Conservation (phyloP, 2,888 invertebrate species). For the Caenorhabditis japonica region DNA sequence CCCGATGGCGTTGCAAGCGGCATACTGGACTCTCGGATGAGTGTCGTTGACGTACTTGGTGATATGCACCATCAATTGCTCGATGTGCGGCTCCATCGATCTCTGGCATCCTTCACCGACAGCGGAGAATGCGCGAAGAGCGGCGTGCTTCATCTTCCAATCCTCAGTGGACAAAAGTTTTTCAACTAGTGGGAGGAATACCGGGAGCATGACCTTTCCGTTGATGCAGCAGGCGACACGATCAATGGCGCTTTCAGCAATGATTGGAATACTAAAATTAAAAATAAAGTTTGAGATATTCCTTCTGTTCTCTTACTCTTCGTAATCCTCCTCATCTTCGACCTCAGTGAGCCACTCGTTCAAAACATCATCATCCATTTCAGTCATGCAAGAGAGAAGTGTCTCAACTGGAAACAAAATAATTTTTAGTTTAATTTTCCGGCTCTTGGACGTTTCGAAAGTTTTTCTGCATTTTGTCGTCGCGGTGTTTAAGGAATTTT, state of each 20-base stretch:
- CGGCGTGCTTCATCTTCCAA: slow-evolving; percentile 86
- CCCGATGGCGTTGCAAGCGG: slow-evolving; percentile 97
- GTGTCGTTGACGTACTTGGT: slow-evolving; percentile 88
- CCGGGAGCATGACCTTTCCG: slow-evolving; percentile 90
- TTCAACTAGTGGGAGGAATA: slow-evolving; percentile 77
- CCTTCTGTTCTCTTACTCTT: slow-evolving; percentile 78
- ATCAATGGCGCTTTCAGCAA: slow-evolving; percentile 95
- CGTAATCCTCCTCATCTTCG: slow-evolving; percentile 88
- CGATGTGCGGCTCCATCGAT: slow-evolving; percentile 95
- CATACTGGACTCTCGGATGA: slow-evolving; percentile 93
- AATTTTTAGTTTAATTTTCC: no score
- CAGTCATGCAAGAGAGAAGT: slow-evolving; percentile 93
- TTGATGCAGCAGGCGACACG: slow-evolving; percentile 96
- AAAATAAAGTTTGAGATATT: not conserved
- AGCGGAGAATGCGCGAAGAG: slow-evolving; percentile 97
- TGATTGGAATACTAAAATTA: slow-evolving; percentile 84
- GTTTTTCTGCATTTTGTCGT: no score
- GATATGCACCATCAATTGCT: slow-evolving; percentile 91
- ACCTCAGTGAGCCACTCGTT: slow-evolving; percentile 90
- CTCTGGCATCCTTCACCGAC: slow-evolving; percentile 98
- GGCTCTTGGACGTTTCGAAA: no score
- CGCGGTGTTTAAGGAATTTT: no score
- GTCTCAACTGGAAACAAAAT: slow-evolving; percentile 82
- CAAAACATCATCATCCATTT: slow-evolving; percentile 90
- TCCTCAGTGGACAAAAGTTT: slow-evolving; percentile 72